Evolutionary conservation across 2,888 invertebrate genomes (phyloP).

Genomic region (Halocaridina rubra): DNA sequence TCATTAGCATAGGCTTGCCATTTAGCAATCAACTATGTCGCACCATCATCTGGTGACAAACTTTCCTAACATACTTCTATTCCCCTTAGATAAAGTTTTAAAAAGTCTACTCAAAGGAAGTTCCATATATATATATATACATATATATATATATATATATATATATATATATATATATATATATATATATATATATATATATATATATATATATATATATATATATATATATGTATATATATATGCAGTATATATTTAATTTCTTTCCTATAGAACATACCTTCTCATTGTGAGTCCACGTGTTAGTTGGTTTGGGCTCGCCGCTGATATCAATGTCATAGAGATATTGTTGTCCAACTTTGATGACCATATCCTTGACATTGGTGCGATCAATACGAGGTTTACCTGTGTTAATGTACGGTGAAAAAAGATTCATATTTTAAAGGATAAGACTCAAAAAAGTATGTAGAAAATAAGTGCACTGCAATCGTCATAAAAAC

Average conservation of each 20-base stretch:
- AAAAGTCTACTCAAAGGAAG: too few relatives aligned
- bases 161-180: not conserved
- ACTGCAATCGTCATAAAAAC: too few relatives aligned
- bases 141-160: not conserved
- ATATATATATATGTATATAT: not conserved
- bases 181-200: not conserved
- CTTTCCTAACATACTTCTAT: too few relatives aligned
- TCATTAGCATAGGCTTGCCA: too few relatives aligned
- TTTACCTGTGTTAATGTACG: too few relatives aligned
- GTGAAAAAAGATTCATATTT: too few relatives aligned
- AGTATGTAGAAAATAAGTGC: too few relatives aligned
- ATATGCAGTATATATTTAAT: not conserved
- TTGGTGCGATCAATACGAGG: conserved; percentile 89
- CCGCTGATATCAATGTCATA: conserved; percentile 94
- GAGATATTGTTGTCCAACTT: conserved; percentile 92
- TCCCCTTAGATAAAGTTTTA: too few relatives aligned
- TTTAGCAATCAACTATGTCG: too few relatives aligned
- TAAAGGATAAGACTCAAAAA: too few relatives aligned
- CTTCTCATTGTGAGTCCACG: conserved; percentile 90
- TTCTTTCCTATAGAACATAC: conserved; percentile 71
- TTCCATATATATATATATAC: not conserved
- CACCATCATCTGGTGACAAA: too few relatives aligned
- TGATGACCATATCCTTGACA: conserved; percentile 89
- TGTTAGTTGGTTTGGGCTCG: conserved; percentile 90
- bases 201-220: not conserved